Evolutionary conservation across 2,797 vertebrate species (phyloP), one percentile per base, ranked within the genome.

Genomic region (Muraenolepis orangiensis): DNA sequence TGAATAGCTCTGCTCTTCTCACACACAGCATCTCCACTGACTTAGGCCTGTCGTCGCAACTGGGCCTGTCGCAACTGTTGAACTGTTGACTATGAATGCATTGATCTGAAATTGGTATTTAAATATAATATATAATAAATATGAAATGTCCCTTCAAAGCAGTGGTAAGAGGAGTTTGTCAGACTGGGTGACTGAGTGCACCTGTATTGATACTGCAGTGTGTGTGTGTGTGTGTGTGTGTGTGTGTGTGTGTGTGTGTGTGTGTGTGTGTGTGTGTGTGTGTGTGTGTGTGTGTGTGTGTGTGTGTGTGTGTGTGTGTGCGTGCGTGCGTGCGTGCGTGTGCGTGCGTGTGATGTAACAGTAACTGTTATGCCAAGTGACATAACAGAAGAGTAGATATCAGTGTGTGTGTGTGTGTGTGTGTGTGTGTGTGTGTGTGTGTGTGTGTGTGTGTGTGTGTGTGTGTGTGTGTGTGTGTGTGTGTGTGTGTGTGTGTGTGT

Each of bases 331-430:
- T 51, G 46, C 4, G 13, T 16, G 46, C n/a, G 46, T 2, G n/a
- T 51, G 6, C n/a, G 46, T 51, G 46, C 8, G 20, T 61, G n/a
- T 51, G 40, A 18, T 42, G 14, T 42, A 42, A 42, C 40, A 42
- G 40, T 42, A 16, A 42, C 40, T 42, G 14, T 18, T 42, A 42
- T 42, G 18, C 40, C 40, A 42, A 42, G 40, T 42, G 40, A 42
- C 14, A 40, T 16, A 42, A 42, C 40, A 16, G 40, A 42, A 42
- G 40, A 42, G 40, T 42, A 42, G 40, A 42, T 42, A 3, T 46
- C 14, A 4, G 42, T 76, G 72, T 42, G 76, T 82, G 26, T 78
- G 29, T 46, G 42, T 42, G 40, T 66, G 68, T 78, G 34, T 70
- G 12, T 61, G 70, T 46, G 51, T 64, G 71, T 14, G 13, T 31